phyloP scores from a whole-genome alignment of 2,888 invertebrate species.

The Cataglyphis rosenhaueri region DNA sequence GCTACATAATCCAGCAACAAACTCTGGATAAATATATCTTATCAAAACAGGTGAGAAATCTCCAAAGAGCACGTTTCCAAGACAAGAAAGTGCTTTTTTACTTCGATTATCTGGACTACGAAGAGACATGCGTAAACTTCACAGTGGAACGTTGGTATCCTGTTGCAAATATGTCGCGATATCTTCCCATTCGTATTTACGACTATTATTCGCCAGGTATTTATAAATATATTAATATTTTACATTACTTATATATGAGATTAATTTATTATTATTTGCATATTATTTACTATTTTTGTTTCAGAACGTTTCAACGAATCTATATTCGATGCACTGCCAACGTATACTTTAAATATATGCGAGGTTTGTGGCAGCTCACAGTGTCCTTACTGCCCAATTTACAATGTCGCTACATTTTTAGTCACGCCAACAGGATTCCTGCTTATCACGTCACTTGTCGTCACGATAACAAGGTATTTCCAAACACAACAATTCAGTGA shows the following conservation, averaged over 20 bases:
- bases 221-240: conserved; percentile 60
- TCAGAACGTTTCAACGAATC: conserved; percentile 96
- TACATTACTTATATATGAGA: not conserved
- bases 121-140: conserved; percentile 96
- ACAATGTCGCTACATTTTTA: conserved; percentile 88
- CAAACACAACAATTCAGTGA: conserved; percentile 77
- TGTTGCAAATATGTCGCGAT: conserved; percentile 98
- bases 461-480: conserved; percentile 75
- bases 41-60: conserved; percentile 91
- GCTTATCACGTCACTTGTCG: conserved; percentile 70
- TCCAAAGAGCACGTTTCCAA: conserved; percentile 94
- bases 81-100: conserved; percentile 95
- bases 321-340: conserved; percentile 94
- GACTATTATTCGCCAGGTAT: conserved; percentile 98
- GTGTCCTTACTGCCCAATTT: conserved; percentile 96
- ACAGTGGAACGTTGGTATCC: conserved; percentile 98
- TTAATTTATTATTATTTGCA: not conserved
- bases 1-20: conserved; percentile 96
- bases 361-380: conserved; percentile 98
- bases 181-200: conserved; percentile 95
- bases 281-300: conserved; percentile 75
- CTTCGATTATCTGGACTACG: conserved; percentile 94
- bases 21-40: conserved; percentile 94
- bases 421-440: conserved; percentile 78
- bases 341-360: conserved; percentile 95